These are phyloP conservation scores for Porphyrio hochstetteri DNA, from an alignment of 2,113 vertebrate genomes.

Conservation along the genomic window DNA sequence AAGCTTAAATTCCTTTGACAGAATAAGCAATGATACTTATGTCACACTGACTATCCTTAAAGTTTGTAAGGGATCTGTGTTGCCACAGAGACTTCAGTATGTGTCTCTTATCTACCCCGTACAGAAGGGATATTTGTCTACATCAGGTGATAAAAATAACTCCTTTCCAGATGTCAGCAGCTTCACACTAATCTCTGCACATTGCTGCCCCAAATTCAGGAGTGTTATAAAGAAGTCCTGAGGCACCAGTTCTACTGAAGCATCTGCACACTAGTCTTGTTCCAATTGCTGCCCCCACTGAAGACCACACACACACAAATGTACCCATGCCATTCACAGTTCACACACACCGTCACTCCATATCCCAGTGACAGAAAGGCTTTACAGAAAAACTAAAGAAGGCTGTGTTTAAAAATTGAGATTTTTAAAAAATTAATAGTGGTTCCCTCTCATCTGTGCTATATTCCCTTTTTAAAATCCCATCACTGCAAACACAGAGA, in stretches of 20 bases:
- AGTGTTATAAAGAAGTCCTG: fast-evolving
- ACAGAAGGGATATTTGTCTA: background rate
- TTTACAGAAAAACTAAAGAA: background rate
- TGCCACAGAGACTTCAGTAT: background rate
- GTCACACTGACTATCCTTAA: background rate
- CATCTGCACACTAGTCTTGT: background rate
- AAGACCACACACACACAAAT: background rate
- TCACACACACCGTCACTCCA: background rate
- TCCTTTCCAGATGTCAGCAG: background rate
- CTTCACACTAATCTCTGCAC: background rate
- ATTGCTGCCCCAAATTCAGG: background rate
- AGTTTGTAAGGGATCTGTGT: background rate
- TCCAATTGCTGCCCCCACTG: background rate
- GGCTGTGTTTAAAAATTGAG: background rate
- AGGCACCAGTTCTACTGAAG: background rate
- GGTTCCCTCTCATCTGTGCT: background rate
- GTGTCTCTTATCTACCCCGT: background rate
- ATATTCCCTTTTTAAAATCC: background rate
- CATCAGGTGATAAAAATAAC: background rate
- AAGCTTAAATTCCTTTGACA: background rate
- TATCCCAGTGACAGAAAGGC: background rate
- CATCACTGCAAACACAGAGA: background rate
- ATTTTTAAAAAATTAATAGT: background rate
- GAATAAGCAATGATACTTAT: background rate
- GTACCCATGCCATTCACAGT: background rate